phyloP scores from a whole-genome alignment of 1,140 invertebrate genomes.

The Medauroidea extradentata region DNA sequence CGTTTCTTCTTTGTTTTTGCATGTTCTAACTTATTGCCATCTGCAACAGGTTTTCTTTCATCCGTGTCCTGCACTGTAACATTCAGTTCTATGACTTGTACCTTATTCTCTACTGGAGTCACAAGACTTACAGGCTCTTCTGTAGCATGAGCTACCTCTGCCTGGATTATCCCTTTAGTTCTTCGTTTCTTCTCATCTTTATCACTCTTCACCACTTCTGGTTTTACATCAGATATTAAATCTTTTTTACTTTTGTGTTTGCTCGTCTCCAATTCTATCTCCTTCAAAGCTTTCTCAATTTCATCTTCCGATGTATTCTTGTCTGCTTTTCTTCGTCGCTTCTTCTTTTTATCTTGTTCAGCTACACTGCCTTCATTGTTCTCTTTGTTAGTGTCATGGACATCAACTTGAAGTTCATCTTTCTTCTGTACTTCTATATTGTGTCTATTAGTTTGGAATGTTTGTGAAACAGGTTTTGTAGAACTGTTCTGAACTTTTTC shows the following conservation, averaged over 20 bases:
- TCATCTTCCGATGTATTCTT: conserved; percentile 48
- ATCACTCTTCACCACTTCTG: conserved; percentile 23
- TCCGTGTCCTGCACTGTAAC: background rate
- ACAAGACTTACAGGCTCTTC: conserved; percentile 44
- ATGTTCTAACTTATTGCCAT: conserved; percentile 1
- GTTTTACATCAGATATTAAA: conserved; percentile 40
- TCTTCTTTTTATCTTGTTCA: conserved; percentile 10
- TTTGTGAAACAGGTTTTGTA: conserved; percentile 7
- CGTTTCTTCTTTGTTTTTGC: conserved; percentile 3
- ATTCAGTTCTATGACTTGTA: background rate
- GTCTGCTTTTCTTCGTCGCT: conserved; percentile 45
- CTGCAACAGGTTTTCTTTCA: background rate
- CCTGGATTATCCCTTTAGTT: conserved; percentile 10
- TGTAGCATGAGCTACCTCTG: conserved; percentile 12
- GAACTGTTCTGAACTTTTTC: background rate
- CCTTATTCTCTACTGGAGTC: conserved; percentile 25
- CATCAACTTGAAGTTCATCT: conserved; percentile 22
- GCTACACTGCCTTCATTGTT: conserved; percentile 32
- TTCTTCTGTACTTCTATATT: background rate
- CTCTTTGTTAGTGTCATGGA: conserved; percentile 31
- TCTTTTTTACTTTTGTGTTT: conserved; percentile 34
- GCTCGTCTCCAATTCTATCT: conserved; percentile 42
- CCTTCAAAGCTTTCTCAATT: conserved; percentile 55
- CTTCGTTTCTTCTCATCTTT: conserved; percentile 21
- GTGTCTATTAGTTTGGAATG: background rate